Evolutionary conservation across 2,888 invertebrate species (phyloP).

Genomic region (Orchesellides sinensis): DNA sequence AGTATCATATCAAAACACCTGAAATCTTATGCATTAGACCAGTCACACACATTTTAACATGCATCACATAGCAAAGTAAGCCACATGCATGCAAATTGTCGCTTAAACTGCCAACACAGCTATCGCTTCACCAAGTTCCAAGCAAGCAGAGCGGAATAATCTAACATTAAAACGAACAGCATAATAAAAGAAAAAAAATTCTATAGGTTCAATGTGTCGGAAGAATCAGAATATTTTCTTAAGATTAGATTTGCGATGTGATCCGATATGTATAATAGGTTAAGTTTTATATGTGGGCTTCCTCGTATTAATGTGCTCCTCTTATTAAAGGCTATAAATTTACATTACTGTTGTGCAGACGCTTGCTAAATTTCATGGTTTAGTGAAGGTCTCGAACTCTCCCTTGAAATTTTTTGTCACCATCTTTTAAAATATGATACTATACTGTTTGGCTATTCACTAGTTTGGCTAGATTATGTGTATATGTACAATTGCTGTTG

Average conservation of each 20-base stretch:
- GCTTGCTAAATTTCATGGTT: constrained; percentile 49
- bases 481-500: background rate
- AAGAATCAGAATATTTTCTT: constrained; percentile 17
- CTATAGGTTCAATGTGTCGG: constrained; percentile 4
- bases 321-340: constrained; percentile 18
- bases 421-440: background rate
- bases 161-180: constrained; percentile 18
- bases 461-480: too few relatives aligned
- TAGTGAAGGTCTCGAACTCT: constrained; percentile 55
- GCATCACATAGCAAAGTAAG: background rate
- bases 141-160: constrained; percentile 50
- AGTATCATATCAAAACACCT: background rate
- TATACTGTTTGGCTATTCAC: too few relatives aligned
- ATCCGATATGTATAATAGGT: background rate
- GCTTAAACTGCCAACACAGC: constrained; percentile 39
- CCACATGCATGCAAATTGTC: constrained; percentile 15
- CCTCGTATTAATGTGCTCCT: background rate
- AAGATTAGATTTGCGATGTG: background rate
- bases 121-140: constrained; percentile 53
- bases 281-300: background rate
- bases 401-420: constrained; percentile 57
- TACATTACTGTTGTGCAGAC: constrained; percentile 5
- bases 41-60: constrained; percentile 1
- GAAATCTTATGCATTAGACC: background rate
- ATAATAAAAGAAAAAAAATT: background rate